Percentiles rank a stretch among this genome's conserved stretches.
Evolutionary conservation across 2,113 vertebrate genomes (phyloP).

Genomic region (Lepisosteus oculatus): DNA sequence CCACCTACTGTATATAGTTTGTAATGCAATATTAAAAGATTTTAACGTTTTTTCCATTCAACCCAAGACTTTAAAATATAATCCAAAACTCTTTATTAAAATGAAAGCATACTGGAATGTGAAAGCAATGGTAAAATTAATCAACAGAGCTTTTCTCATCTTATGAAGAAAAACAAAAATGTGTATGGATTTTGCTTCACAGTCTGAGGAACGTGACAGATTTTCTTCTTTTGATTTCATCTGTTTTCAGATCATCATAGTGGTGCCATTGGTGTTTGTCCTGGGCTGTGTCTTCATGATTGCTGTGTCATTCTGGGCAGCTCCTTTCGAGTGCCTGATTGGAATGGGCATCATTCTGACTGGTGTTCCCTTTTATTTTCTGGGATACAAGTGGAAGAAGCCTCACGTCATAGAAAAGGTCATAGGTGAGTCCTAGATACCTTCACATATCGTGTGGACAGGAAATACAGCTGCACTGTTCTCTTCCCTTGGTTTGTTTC

Average conservation of each 20-base stretch:
- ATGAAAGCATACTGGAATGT: no score
- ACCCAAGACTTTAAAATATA: no score
- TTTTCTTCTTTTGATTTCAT: not conserved
- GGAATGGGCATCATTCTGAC: slow-evolving; percentile 62
- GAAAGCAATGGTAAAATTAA: no score
- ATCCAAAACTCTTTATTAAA: no score
- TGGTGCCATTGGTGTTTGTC: slow-evolving; percentile 57
- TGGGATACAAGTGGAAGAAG: slow-evolving; percentile 69
- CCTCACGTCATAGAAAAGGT: slow-evolving; percentile 56
- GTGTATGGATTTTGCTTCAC: no score
- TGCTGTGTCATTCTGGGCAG: slow-evolving; percentile 64
- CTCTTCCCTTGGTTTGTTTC: no score
- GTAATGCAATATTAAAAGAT: no score
- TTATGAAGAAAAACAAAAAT: no score
- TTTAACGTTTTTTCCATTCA: no score
- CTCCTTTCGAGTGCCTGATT: slow-evolving; percentile 60
- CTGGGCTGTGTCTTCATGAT: slow-evolving; percentile 67
- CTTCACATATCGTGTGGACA: not conserved
- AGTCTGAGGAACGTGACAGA: no score
- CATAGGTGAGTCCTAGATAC: slow-evolving; percentile 50
- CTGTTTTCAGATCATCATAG: slow-evolving; percentile 46
- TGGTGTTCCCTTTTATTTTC: slow-evolving; percentile 61
- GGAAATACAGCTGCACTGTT: not conserved
- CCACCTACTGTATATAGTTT: no score
- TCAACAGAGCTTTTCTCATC: no score